phyloP scores from a whole-genome alignment of 1,140 invertebrate genomes.

The Scylla paramamosain region DNA sequence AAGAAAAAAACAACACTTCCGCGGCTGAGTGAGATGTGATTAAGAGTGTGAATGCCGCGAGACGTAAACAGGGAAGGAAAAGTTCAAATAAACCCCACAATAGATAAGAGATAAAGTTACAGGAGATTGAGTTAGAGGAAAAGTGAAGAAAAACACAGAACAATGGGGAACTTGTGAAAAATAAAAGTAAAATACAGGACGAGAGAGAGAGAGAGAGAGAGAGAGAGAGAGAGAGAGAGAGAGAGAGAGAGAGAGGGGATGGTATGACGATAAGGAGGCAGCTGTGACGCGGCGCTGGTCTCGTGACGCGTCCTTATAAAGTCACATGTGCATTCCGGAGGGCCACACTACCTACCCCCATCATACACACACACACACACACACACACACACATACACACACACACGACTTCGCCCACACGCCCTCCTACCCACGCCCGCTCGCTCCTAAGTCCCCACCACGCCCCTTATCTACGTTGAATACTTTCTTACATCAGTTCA shows the following conservation, averaged over 20 bases:
- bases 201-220: constrained; percentile 24
- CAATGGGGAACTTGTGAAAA: background rate
- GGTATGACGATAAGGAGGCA: background rate
- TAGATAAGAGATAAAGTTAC: too few relatives aligned
- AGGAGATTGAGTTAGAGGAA: too few relatives aligned
- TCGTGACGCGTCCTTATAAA: background rate
- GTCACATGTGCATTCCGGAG: background rate
- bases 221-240: constrained; percentile 48
- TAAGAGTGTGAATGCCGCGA: too few relatives aligned
- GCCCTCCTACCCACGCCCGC: background rate
- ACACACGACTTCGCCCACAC: background rate
- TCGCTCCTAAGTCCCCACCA: too few relatives aligned
- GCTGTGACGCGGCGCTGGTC: background rate
- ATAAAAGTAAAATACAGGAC: background rate
- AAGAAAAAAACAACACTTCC: too few relatives aligned
- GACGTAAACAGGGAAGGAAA: too few relatives aligned
- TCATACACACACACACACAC: background rate
- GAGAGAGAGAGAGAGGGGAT: constrained; percentile 40
- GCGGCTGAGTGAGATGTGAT: too few relatives aligned
- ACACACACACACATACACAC: background rate
- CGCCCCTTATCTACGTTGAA: too few relatives aligned
- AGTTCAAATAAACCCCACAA: too few relatives aligned
- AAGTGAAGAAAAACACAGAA: too few relatives aligned
- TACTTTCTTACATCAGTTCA: too few relatives aligned
- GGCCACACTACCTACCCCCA: too few relatives aligned